Evolutionary conservation across 1,140 invertebrate species (phyloP).

Genomic region (Zaprionus davidi): DNA sequence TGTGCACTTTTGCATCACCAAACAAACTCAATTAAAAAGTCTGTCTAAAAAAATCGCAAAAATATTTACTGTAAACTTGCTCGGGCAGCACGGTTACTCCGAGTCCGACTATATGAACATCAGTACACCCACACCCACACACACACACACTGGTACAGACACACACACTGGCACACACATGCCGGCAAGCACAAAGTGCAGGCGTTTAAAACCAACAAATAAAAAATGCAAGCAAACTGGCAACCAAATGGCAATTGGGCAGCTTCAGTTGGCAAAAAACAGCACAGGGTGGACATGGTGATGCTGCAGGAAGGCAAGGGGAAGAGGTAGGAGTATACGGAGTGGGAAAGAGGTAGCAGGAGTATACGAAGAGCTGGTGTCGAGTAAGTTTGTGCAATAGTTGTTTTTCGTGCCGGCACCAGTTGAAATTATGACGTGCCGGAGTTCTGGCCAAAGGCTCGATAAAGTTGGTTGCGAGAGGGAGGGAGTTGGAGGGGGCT

Average conservation of each 20-base stretch:
- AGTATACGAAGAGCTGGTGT: conserved; percentile 58
- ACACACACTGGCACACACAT: conserved; percentile 7
- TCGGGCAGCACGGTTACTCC: conserved; percentile 28
- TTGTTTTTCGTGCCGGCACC: conserved; percentile 60
- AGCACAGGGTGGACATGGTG: background rate
- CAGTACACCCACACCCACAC: conserved; percentile 31
- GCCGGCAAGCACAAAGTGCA: conserved; percentile 60
- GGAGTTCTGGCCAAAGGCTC: conserved; percentile 47
- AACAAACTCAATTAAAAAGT: conserved; percentile 83
- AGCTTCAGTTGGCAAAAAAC: conserved; percentile 47
- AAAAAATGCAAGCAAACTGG: conserved; percentile 79
- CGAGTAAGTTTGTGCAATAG: conserved; percentile 67
- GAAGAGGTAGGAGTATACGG: conserved; percentile 32
- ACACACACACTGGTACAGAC: conserved; percentile 4
- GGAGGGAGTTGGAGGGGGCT: background rate
- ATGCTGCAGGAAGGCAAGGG: background rate
- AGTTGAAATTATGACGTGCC: conserved; percentile 79
- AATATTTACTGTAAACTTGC: conserved; percentile 81
- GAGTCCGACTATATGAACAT: conserved; percentile 70
- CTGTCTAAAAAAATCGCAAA: conserved; percentile 77
- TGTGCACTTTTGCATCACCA: conserved; percentile 81
- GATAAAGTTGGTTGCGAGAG: conserved; percentile 18
- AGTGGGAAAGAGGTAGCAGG: conserved; percentile 11
- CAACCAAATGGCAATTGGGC: conserved; percentile 81
- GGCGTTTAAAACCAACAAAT: conserved; percentile 79